These are phyloP conservation scores for Octonoba sinensis DNA, from an alignment of 2,888 invertebrate species.

Conservation along the genomic window DNA sequence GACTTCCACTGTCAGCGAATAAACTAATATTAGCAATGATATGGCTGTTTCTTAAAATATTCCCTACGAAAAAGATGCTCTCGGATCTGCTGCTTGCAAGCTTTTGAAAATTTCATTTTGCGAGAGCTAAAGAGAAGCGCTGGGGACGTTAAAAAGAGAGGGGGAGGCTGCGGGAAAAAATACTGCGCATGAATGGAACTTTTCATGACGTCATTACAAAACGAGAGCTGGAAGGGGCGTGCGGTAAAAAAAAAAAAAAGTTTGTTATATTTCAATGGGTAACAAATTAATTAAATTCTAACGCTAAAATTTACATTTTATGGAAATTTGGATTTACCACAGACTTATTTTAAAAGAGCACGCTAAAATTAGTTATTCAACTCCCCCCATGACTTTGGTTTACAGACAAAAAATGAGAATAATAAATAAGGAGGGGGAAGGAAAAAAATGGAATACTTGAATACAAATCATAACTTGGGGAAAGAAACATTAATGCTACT, in stretches of 20 bases:
- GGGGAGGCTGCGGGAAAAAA: background rate
- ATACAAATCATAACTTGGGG: background rate
- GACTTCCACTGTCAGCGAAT: too few relatives aligned
- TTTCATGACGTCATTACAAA: conserved; percentile 34
- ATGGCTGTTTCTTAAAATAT: too few relatives aligned
- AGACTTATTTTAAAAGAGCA: conserved; percentile 16
- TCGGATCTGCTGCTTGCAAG: too few relatives aligned
- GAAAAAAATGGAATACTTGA: background rate
- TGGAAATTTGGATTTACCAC: conserved; percentile 35
- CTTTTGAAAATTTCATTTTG: conserved; percentile 20
- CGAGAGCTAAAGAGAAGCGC: background rate
- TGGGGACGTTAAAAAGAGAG: background rate
- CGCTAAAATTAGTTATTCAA: conserved; percentile 26
- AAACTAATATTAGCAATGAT: too few relatives aligned
- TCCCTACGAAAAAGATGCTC: too few relatives aligned
- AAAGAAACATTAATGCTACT: too few relatives aligned
- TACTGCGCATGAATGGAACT: background rate
- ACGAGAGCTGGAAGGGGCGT: background rate
- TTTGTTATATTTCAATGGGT: conserved; percentile 45
- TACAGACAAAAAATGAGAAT: background rate
- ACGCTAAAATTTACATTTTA: conserved; percentile 53
- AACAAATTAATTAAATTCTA: conserved; percentile 55
- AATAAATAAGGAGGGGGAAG: background rate
- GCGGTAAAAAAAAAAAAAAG: conserved; percentile 3
- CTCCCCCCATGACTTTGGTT: conserved; percentile 4